Base-by-base conservation (phyloP, 2,888 invertebrate genomes). In the Eucera pruinosa region DNA sequence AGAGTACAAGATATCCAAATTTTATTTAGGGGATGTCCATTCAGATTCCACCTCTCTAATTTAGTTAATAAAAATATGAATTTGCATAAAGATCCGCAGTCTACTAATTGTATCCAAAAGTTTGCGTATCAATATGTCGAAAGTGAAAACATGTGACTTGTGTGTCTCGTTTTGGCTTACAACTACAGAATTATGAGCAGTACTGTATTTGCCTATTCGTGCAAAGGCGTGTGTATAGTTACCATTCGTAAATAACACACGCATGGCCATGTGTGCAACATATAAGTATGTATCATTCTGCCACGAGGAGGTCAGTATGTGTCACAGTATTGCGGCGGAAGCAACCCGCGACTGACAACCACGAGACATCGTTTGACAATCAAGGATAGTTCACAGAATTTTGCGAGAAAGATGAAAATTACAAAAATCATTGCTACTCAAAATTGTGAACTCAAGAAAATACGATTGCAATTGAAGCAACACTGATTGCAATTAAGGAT, bases 221-320 rank as follows among this genome's bases (percentile, higher is more conserved):
- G 52, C 18, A 54, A n/a, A 45, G 60, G 11, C 43, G 33, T 47
- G 55, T 62, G 20, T 71, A 57, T 66, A 41, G 41, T 20, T n/a
- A 15, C 18, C 55, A 47, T 30, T 66, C 65, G 68, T 78, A 80
- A 79, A 84, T 80, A 76, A 77, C 66, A 68, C 71, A 83, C 71
- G 83, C 64, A 65, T 78, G 75, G 55, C 45, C 69, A 65, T 81
- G 81, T 58, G 54, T 55, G 58, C 61, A 69, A 79, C 68, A 78
- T 85, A 75, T 79, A 83, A 81, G 83, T 78, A 76, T 72, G 83
- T 78, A 76, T 72, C 62, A 62, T 64, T 52, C 67, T 71, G 57
- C 75, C 79, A 77, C 77, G 71, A 65, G 66, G 73, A 61, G 79
- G 79, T 76, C 83, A 79, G 85, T 84, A 74, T 30, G 81, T 82